Evolutionary conservation across 2,113 vertebrate species (phyloP), one percentile per base, ranked within the genome.

Genomic region (Anser cygnoides): DNA sequence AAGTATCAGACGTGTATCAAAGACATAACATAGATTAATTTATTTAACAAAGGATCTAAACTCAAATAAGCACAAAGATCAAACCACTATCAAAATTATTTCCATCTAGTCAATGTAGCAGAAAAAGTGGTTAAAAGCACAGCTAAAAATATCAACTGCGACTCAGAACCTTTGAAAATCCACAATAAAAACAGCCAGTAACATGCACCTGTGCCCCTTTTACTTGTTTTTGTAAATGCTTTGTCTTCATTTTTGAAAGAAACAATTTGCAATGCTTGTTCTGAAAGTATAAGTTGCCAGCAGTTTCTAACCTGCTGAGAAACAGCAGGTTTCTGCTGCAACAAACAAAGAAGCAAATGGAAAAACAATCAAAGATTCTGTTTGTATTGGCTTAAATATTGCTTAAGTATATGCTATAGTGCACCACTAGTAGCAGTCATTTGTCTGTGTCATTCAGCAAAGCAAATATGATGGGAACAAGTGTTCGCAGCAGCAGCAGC

Each of bases 111-210:
- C 75, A 91, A 57, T 46, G 71, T 33, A 85, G 82, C 78, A 85
- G 90, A 90, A 95, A 93, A 71, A 46, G 41, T 52, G 37, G n/a
- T 62, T 91, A 86, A 88, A 95, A 92, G 44, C 55, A 77, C 11
- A 63, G 59, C 75, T 88, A 92, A 95, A 96, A 96, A 92, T 95
- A 95, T 33, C 78, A 29, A 5, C 43, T 8, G 26, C 94, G 92
- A 92, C 68, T 96, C 93, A 96, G 92, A 87, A 75, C 39, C 85
- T 93, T 86, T 93, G 88, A 95, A 92, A 88, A 96, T 71, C 55
- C 72, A 67, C 72, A 78, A 41, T 57, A 81, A 90, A 94, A 96
- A 10, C 82, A 93, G 61, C 4, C 84, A 84, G 76, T n/a, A 91
- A 65, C 14, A 7, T 68, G 87, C 85, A 96, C 79, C 90, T 95